phyloP scores from a whole-genome alignment of 2,797 vertebrate genomes.

The Fundulus diaphanus region DNA sequence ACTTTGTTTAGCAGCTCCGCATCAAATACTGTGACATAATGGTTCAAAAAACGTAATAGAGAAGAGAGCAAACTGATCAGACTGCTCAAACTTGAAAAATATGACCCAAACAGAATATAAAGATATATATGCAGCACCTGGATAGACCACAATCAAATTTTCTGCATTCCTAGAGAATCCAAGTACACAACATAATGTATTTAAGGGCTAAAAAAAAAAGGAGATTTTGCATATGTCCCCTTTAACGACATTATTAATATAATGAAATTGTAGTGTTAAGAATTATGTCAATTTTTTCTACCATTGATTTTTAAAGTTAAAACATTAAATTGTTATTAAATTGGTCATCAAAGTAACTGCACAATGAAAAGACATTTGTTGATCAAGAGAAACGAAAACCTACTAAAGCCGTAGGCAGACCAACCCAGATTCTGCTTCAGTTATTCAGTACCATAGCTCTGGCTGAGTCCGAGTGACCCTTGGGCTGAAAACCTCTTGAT shows the following conservation, averaged over 20 bases:
- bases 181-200: too few relatives aligned
- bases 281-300: neutral
- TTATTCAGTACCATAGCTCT: neutral
- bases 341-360: neutral
- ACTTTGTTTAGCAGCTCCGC: too few relatives aligned
- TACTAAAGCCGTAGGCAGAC: neutral
- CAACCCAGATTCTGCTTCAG: neutral
- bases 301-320: neutral
- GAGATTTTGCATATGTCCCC: too few relatives aligned
- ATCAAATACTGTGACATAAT: too few relatives aligned
- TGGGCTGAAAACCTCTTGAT: constrained; percentile 13
- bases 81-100: too few relatives aligned
- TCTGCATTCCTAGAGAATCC: too few relatives aligned
- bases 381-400: neutral
- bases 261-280: neutral
- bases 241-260: neutral
- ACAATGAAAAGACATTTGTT: neutral
- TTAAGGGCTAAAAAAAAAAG: too few relatives aligned
- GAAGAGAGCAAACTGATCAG: too few relatives aligned
- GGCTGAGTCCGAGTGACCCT: neutral
- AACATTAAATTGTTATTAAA: neutral
- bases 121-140: too few relatives aligned
- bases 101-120: too few relatives aligned
- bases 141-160: too few relatives aligned
- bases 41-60: too few relatives aligned